phyloP scores from a whole-genome alignment of 2,888 invertebrate genomes.

The Acrobasis consociella region DNA sequence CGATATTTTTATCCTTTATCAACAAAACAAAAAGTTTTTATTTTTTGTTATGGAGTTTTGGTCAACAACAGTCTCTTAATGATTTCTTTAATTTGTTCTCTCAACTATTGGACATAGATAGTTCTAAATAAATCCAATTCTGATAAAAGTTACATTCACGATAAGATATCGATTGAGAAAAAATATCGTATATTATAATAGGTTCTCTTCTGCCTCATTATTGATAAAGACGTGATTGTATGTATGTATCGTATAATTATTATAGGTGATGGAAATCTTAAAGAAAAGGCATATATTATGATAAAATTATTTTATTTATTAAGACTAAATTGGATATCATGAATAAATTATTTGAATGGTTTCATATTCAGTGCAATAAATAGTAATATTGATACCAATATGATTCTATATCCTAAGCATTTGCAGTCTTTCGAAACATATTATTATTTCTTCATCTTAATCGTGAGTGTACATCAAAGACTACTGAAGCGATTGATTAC shows the following conservation, averaged over 20 bases:
- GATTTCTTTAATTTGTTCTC: background rate
- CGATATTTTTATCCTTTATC: too few species aligned
- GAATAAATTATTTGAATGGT: background rate
- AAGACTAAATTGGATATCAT: background rate
- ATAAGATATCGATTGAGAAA: background rate
- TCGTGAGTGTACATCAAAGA: slow-evolving; percentile 21
- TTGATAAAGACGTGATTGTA: too few species aligned
- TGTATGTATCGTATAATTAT: too few species aligned
- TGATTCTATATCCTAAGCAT: background rate
- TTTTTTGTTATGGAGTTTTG: background rate
- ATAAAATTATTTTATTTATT: background rate
- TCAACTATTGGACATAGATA: slow-evolving; percentile 11
- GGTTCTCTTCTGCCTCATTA: too few species aligned
- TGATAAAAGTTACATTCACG: slow-evolving; percentile 6
- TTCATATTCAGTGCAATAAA: background rate
- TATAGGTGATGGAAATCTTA: slow-evolving; percentile 13
- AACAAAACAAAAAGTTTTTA: background rate
- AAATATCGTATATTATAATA: background rate
- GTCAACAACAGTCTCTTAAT: too few species aligned
- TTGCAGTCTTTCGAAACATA: background rate
- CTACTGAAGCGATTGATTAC: slow-evolving; percentile 15
- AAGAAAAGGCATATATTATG: slow-evolving; percentile 15
- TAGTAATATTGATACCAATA: background rate
- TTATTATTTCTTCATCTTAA: background rate
- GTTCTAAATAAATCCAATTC: background rate